Conservation (phyloP, 2,113 vertebrate genomes). For the Oceanodroma tethys region DNA sequence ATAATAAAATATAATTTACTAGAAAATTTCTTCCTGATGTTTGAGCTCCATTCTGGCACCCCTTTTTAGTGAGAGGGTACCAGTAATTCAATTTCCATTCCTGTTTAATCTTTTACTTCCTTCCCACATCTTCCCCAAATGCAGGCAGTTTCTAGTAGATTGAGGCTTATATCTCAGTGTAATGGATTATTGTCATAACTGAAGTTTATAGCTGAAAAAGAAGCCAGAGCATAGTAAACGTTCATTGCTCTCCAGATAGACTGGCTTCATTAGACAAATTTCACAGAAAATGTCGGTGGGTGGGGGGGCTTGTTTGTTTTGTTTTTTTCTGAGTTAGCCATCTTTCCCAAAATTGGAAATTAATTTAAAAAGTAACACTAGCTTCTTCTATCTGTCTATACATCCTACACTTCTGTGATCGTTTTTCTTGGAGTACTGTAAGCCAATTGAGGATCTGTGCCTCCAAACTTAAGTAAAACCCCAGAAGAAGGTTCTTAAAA, state of each 20-base stretch:
- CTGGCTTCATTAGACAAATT: neutral
- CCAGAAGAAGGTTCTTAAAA: neutral
- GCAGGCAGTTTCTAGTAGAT: neutral
- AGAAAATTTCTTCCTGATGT: neutral
- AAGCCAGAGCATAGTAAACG: neutral
- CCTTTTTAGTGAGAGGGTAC: neutral
- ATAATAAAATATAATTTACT: neutral
- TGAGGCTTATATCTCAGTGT: neutral
- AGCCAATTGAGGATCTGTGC: neutral
- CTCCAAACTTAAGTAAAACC: neutral
- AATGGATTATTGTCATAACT: neutral
- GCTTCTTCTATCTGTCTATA: neutral
- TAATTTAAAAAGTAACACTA: neutral
- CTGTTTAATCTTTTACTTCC: neutral
- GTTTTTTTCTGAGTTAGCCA: neutral
- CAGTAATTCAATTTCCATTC: neutral
- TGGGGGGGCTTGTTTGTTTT: too few species aligned
- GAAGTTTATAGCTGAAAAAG: neutral
- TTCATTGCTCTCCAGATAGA: neutral
- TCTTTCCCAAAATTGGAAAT: neutral
- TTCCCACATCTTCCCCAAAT: neutral
- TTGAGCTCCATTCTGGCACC: neutral
- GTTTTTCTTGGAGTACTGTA: neutral
- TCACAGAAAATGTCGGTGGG: neutral
- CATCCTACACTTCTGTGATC: neutral